Percentiles rank a stretch among this genome's conserved stretches.
Evolutionary conservation across 2,888 invertebrate genomes (phyloP).

Genomic region (Disparrhopalites patrizii): DNA sequence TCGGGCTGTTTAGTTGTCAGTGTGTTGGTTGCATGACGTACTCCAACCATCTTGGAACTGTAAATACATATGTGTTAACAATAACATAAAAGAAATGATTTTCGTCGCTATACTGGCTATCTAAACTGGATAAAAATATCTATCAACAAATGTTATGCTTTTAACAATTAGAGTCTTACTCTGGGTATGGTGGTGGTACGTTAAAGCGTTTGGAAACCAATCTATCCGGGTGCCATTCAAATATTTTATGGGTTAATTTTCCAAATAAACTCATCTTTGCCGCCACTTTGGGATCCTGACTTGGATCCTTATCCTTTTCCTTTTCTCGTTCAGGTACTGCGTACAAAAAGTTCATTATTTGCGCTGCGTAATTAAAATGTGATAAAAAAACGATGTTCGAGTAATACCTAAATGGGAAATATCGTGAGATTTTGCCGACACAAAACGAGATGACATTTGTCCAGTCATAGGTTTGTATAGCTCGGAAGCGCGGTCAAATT

Average conservation of each 20-base stretch:
- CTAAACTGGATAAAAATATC: too few species aligned
- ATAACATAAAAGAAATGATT: too few species aligned
- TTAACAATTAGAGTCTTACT: constrained; percentile 53
- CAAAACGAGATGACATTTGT: constrained; percentile 60
- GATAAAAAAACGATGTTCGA: background rate
- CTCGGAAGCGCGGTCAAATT: constrained; percentile 72
- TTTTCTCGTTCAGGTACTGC: constrained; percentile 44
- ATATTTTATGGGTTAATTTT: constrained; percentile 63
- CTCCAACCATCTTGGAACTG: constrained; percentile 45
- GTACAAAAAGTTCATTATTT: background rate
- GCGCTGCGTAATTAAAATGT: background rate
- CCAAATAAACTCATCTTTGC: constrained; percentile 74
- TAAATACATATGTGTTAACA: too few species aligned
- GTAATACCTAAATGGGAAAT: constrained; percentile 50
- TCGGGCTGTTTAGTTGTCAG: background rate
- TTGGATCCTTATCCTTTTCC: constrained; percentile 50
- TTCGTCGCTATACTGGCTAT: too few species aligned
- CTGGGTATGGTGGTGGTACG: constrained; percentile 76
- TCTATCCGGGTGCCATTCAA: constrained; percentile 76
- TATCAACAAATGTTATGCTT: too few species aligned
- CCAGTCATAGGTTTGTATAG: constrained; percentile 63
- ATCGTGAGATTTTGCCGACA: constrained; percentile 58
- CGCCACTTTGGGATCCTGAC: constrained; percentile 62
- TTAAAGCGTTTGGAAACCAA: constrained; percentile 89
- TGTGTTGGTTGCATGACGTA: constrained; percentile 14